phyloP scores from a whole-genome alignment of 2,888 invertebrate genomes.

The Ametastegia equiseti region DNA sequence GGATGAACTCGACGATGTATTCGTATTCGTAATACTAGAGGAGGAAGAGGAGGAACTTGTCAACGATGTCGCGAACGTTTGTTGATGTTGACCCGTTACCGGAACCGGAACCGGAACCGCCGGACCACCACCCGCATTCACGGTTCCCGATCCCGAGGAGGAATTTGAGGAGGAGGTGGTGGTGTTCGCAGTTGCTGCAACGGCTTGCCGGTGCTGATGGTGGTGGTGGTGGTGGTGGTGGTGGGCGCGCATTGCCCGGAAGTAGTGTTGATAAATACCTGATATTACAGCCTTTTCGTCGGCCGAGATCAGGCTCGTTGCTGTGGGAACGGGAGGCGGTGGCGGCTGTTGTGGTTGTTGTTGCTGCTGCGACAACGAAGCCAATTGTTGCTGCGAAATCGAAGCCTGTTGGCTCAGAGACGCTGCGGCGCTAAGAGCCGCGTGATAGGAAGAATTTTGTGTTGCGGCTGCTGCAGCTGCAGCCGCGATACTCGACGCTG shows the following conservation, averaged over 20 bases:
- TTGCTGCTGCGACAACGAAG: slow-evolving; percentile 53
- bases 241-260: slow-evolving; percentile 68
- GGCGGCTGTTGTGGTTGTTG: slow-evolving; percentile 50
- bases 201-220: slow-evolving; percentile 55
- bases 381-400: slow-evolving; percentile 62
- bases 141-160: background rate
- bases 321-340: slow-evolving; percentile 50
- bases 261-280: slow-evolving; percentile 72
- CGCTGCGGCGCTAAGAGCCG: slow-evolving; percentile 62
- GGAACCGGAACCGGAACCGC: background rate
- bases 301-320: slow-evolving; percentile 63
- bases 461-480: slow-evolving; percentile 59
- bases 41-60: slow-evolving; percentile 8
- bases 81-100: background rate
- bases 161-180: slow-evolving; percentile 29
- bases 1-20: background rate
- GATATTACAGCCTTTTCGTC: slow-evolving; percentile 70
- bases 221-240: slow-evolving; percentile 61
- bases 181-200: slow-evolving; percentile 46
- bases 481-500: slow-evolving; percentile 55
- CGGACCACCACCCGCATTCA: background rate
- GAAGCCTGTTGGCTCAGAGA: slow-evolving; percentile 60
- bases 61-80: no score
- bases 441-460: slow-evolving; percentile 59
- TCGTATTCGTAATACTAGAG: no score